A percentile compares a stretch with the other conserved stretches of the same genome.
phyloP scores from a whole-genome alignment of 2,888 invertebrate species.

The Thera britannica region DNA sequence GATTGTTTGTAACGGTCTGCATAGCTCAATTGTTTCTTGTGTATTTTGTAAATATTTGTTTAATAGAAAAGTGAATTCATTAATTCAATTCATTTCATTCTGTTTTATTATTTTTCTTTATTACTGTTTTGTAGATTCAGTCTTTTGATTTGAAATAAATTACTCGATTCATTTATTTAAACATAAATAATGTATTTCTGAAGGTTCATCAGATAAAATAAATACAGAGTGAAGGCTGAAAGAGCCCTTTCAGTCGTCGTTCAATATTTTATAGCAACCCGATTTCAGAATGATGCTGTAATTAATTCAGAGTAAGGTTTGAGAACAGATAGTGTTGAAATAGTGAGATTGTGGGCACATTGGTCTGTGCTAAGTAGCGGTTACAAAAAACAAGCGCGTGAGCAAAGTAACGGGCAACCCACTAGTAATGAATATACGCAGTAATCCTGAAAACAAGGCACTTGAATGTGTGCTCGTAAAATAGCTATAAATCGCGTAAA shows the following conservation, averaged over 20 bases:
- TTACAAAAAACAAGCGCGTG: background rate
- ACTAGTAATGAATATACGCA: constrained; percentile 18
- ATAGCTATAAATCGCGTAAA: constrained; percentile 23
- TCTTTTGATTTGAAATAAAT: background rate
- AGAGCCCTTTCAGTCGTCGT: background rate
- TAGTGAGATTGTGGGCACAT: no score
- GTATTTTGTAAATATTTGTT: no score
- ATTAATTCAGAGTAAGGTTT: background rate
- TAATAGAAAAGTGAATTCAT: no score
- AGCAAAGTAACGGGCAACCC: background rate
- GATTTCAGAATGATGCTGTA: background rate
- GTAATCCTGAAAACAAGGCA: constrained; percentile 27
- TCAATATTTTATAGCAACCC: constrained; percentile 2
- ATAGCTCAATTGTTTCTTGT: no score
- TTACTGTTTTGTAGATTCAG: background rate
- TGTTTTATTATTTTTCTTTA: background rate
- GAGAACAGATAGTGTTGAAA: background rate
- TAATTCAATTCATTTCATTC: background rate
- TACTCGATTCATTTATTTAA: background rate
- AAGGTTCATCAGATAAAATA: background rate
- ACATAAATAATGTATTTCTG: background rate
- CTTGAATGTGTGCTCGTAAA: constrained; percentile 30
- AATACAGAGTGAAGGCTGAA: background rate
- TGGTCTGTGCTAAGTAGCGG: no score
- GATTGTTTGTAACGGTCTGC: no score